Conservation (phyloP, 2,113 vertebrate species). For the Dolichallabes microphthalmus region DNA sequence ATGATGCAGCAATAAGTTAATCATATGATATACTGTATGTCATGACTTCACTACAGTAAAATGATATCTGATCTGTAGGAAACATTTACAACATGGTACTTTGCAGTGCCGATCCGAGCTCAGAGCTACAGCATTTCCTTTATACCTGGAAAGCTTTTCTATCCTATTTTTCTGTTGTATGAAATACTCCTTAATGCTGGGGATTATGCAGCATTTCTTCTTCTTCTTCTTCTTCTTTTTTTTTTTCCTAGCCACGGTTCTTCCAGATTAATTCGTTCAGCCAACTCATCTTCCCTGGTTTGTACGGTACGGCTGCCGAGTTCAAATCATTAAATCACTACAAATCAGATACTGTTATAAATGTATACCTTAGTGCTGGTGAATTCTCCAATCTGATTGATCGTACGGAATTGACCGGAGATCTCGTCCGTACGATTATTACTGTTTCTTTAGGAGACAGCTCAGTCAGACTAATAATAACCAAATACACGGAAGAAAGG, state of each 20-base stretch:
- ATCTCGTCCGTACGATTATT: not conserved
- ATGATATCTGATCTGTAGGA: not conserved
- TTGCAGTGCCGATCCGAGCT: not conserved
- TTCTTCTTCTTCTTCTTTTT: not conserved
- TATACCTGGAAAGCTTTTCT: not conserved
- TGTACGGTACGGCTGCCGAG: not conserved
- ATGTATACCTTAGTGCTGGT: not conserved
- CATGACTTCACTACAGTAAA: not conserved
- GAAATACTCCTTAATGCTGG: not conserved
- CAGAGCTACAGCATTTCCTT: not conserved
- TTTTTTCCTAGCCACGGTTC: not conserved
- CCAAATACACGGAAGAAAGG: not conserved
- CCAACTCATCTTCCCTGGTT: not conserved
- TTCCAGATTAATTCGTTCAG: not conserved
- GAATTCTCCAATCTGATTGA: not conserved
- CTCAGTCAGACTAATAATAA: not conserved
- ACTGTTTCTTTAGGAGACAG: not conserved
- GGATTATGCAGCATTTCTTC: conserved; percentile 14
- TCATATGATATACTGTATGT: not conserved
- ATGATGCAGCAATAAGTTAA: not conserved
- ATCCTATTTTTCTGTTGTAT: not conserved
- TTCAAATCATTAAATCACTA: not conserved
- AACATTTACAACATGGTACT: not conserved
- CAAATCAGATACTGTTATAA: not conserved
- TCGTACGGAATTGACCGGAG: no score